Evolutionary conservation across 2,797 vertebrate genomes (phyloP).

Genomic region (Alca torda): DNA sequence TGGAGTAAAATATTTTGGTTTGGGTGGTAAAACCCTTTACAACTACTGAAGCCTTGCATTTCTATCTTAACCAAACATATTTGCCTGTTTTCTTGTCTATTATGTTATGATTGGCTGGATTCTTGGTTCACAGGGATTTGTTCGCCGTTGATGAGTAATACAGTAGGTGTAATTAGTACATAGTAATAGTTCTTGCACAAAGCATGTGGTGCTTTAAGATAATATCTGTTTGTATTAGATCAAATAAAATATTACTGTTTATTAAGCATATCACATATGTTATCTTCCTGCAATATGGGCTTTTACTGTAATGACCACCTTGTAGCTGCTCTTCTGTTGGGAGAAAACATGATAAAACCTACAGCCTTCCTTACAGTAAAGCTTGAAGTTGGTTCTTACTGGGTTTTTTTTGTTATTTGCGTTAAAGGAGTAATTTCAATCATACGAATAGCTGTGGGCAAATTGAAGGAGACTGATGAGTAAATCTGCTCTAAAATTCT

Average conservation of each 20-base stretch:
- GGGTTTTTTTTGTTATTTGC: not conserved
- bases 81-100: not conserved
- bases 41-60: not conserved
- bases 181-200: not conserved
- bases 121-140: not conserved
- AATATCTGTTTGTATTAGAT: not conserved
- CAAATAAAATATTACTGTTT: not conserved
- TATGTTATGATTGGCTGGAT: not conserved
- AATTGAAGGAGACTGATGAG: not conserved
- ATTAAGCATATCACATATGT: not conserved
- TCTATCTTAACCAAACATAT: not conserved
- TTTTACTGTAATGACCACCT: not conserved
- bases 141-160: not conserved
- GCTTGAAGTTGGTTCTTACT: not conserved
- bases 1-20: not conserved
- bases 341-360: not conserved
- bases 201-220: not conserved
- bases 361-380: not conserved
- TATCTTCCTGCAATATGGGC: not conserved
- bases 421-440: not conserved
- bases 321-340: not conserved
- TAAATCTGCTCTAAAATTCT: not conserved
- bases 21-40: not conserved
- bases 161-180: not conserved
- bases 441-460: not conserved